A percentile compares a stretch with the other conserved stretches of the same genome.
Conservation (phyloP, 2,797 vertebrate genomes). For the Arnoldichthys spilopterus region DNA sequence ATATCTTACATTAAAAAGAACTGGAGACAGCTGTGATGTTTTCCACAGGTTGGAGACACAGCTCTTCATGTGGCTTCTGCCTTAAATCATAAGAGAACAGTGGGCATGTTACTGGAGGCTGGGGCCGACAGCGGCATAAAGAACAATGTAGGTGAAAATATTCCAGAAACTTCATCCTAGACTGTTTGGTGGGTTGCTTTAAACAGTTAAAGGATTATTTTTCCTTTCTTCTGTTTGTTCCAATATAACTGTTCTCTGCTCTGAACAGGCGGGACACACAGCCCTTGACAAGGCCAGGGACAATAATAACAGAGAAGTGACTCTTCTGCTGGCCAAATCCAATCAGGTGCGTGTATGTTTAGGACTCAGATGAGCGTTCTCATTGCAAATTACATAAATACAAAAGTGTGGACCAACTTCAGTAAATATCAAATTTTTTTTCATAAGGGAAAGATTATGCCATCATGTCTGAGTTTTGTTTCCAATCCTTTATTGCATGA, state of each 20-base stretch:
- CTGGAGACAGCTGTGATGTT: too few species aligned
- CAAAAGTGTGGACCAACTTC: too few species aligned
- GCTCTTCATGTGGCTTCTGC: slow-evolving; percentile 89
- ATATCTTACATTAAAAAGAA: neutral
- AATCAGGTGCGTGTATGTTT: slow-evolving; percentile 78
- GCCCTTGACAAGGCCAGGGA: slow-evolving; percentile 87
- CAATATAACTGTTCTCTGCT: neutral
- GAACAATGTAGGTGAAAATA: slow-evolving; percentile 81
- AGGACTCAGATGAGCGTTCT: neutral
- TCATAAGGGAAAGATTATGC: too few species aligned
- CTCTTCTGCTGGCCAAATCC: slow-evolving; percentile 84
- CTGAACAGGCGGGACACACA: slow-evolving; percentile 84
- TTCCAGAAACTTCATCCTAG: too few species aligned
- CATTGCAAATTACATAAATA: neutral
- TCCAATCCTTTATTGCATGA: too few species aligned
- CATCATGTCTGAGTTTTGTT: too few species aligned
- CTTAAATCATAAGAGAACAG: slow-evolving; percentile 90
- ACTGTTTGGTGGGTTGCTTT: neutral
- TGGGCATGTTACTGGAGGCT: slow-evolving; percentile 85
- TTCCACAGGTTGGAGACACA: slow-evolving; percentile 84
- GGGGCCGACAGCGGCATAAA: slow-evolving; percentile 80
- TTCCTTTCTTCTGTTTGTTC: neutral
- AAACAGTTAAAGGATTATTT: neutral
- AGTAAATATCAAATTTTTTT: too few species aligned
- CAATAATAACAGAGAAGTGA: slow-evolving; percentile 85